Evolutionary conservation across 92 coral and sea anemone species (phyloP), one percentile per base, ranked within the genome.

Genomic region (Palythoa grandiflora): DNA sequence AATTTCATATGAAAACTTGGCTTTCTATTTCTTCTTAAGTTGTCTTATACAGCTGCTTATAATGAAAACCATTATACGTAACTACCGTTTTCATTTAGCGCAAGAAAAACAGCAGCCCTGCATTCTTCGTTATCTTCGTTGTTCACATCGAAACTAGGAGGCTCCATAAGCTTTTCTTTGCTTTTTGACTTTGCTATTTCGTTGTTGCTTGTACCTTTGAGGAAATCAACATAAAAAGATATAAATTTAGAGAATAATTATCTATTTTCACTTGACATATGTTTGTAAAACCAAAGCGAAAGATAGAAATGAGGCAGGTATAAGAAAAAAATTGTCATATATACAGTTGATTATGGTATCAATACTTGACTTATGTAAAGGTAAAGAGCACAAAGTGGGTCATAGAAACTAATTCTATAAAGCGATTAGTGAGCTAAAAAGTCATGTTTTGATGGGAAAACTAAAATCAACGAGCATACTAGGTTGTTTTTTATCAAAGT

Each of bases 61-160:
- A 3, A 60, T 4, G 21, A 61, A 3, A 7, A 61, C 17, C 6
- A 16, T 3, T 52, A 12, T 28, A 77, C 39, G 11, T 1, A 19
- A 40, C 37, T 76, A 89, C 89, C 92, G 70, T 78, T 77, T 55
- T 85, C 71, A 71, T 89, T 89, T 12, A 78, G 17, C 9, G 60
- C 78, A 5, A 89, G 8, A 57, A 89, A 89, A 15, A 53, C 54
- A 7, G 28, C 83, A 52, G 38, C 51, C 40, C 51, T 78, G 21
- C 54, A 38, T 57, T 77, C 68, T 21, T 12, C 39, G 21, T 19
- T 21, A 17, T 77, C 59, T 71, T 78, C 78, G 9, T 50, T 54
- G 35, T 9, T 68, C 8, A 6, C 16, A 19, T 28, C 86, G 70
- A 83, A 89, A 3, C 14, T 38, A 21, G 66, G 84, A 35, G 66